Conservation (phyloP, 92 coral and sea anemone species). For the Bergia puertoricense region DNA sequence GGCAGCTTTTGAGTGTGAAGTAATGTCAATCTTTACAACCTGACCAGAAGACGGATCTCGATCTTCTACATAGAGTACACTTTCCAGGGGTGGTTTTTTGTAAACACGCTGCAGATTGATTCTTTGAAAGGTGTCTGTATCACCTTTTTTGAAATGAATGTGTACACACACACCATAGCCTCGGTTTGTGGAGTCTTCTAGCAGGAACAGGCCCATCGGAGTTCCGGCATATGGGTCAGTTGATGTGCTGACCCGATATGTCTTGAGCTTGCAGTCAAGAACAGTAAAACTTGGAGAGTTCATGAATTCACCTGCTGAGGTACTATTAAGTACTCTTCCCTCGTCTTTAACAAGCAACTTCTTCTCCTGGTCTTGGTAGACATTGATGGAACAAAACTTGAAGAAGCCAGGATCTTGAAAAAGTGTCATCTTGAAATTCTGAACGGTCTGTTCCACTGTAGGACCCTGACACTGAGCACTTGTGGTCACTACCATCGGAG, state of each 20-base stretch:
- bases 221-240: conserved; percentile 17
- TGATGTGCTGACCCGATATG: not conserved
- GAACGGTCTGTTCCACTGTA: not conserved
- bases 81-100: conserved; percentile 34
- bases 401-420: conserved; percentile 20
- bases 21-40: not conserved
- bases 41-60: not conserved
- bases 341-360: not conserved
- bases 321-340: conserved; percentile 20
- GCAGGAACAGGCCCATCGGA: conserved; percentile 58
- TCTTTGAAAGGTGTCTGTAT: not conserved
- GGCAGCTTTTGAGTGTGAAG: not conserved
- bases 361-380: not conserved
- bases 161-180: conserved; percentile 49
- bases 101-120: conserved; percentile 43
- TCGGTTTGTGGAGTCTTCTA: conserved; percentile 35
- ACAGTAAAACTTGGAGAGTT: not conserved
- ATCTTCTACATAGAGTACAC: conserved; percentile 18
- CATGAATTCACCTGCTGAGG: conserved; percentile 26
- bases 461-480: not conserved
- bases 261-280: conserved; percentile 61
- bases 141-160: conserved; percentile 41
- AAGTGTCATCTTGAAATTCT: conserved; percentile 33
- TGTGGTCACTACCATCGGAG: conserved; percentile 63
- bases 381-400: conserved; percentile 30